phyloP scores from a whole-genome alignment of 2,113 vertebrate species.

The Corythornis cristatus region DNA sequence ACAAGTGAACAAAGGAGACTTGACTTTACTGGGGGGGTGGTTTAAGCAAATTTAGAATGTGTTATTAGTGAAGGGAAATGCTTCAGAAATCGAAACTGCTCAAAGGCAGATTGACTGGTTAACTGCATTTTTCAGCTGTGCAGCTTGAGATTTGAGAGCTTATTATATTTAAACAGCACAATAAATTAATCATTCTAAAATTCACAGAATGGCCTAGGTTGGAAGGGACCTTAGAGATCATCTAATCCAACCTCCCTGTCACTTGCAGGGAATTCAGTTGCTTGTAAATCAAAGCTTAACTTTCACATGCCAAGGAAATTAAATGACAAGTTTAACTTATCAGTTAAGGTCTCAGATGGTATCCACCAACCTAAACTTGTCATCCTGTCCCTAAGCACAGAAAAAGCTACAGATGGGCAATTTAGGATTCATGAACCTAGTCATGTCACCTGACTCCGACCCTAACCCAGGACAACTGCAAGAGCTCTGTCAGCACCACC shows the following conservation, averaged over 20 bases:
- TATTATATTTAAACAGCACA: neutral
- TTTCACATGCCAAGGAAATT: neutral
- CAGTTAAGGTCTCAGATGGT: neutral
- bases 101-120: neutral
- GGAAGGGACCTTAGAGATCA: too few species aligned
- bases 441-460: accelerated
- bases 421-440: accelerated
- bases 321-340: neutral
- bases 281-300: neutral
- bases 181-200: neutral
- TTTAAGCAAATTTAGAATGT: neutral
- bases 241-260: too few species aligned
- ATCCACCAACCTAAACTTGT: neutral
- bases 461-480: neutral
- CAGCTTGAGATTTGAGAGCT: neutral
- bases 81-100: neutral
- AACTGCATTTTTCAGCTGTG: neutral
- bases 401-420: neutral
- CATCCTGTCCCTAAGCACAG: neutral
- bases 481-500: neutral
- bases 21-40: neutral
- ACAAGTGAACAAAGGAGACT: neutral
- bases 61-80: neutral
- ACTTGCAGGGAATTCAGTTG: neutral
- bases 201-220: too few species aligned